Conservation (phyloP, 2,797 vertebrate genomes). For the Pogoniulus pusillus region DNA sequence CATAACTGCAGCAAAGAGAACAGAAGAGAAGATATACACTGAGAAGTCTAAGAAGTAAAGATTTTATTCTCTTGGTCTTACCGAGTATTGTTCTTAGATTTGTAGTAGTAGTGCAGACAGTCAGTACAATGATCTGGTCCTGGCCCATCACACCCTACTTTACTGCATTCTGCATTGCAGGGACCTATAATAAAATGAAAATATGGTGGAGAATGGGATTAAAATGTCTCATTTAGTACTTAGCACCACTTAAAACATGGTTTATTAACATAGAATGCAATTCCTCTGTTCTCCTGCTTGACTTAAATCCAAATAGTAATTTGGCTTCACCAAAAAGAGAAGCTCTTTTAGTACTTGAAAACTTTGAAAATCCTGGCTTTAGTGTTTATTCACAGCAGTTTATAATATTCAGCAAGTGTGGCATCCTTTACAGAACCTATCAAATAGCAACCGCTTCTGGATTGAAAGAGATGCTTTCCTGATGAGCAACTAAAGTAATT, state of each 20-base stretch:
- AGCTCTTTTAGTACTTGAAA: background rate
- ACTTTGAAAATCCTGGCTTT: background rate
- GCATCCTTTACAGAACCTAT: background rate
- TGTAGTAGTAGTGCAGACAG: conserved; percentile 97
- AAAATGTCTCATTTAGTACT: background rate
- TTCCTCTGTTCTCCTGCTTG: background rate
- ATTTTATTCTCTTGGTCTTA: conserved; percentile 49
- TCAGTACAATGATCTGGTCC: conserved; percentile 96
- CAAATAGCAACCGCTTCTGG: background rate
- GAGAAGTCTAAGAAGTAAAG: background rate
- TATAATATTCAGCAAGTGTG: background rate
- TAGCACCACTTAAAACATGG: background rate
- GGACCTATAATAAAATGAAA: conserved; percentile 79
- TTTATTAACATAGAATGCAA: background rate
- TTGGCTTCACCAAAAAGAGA: background rate
- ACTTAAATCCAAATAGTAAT: background rate
- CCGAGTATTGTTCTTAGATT: conserved; percentile 98
- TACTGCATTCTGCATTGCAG: conserved; percentile 94
- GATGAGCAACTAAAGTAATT: background rate
- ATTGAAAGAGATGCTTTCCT: background rate
- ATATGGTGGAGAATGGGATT: background rate
- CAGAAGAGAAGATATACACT: background rate
- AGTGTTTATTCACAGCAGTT: background rate
- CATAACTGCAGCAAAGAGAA: background rate
- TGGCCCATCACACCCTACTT: conserved; percentile 93